Evolutionary conservation across 2,888 invertebrate species (phyloP), one percentile per base, ranked within the genome.

Genomic region (Caenorhabditis sinica): DNA sequence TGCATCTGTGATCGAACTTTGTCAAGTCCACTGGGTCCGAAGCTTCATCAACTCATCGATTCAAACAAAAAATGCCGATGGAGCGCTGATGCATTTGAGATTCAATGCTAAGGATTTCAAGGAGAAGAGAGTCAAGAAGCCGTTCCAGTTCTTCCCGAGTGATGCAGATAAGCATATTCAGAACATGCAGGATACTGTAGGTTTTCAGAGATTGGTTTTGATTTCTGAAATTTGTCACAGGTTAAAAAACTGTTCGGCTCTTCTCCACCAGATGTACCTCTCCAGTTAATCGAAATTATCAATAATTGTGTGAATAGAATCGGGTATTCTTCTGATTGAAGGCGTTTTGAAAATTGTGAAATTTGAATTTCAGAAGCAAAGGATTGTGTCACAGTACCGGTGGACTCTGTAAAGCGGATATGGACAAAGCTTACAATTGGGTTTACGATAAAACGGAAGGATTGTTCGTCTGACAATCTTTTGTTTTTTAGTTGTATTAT

Each of bases 21-120:
- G 58, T 25, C 73, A 81, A 49, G 73, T 81, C 28, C 81, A 81
- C n/a, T 73, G 49, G 45, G 73, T 66, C 0, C 15, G 49, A 49
- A 72, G 73, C 20, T 81, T 81, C 49, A 68, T 53, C 0, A 40
- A 73, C 15, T 2, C 9, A 4, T 15, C 51, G n/a, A 77, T 61
- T n/a, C 30, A 9, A 0, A 63, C 63, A 0, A 71, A 69, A 30
- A 61, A 56, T 30, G 77, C 60, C 0, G 51, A 69, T 17, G 77
- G 77, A 2, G 71, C 77, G 13, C 53, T 77, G 1, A 23, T 77
- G 15, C 77, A 77, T 63, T 43, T 63, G 15, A 20, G 77, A 25
- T 71, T 43, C 33, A 53, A 51, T 30, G 77, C 23, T 9, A 63
- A 53, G 17, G 61, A 69, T 28, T 51, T n/a, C 17, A 69, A 53